These are phyloP conservation scores for Parnassius glacialis DNA, from an alignment of 2,888 invertebrate species.

Conservation along the genomic window DNA sequence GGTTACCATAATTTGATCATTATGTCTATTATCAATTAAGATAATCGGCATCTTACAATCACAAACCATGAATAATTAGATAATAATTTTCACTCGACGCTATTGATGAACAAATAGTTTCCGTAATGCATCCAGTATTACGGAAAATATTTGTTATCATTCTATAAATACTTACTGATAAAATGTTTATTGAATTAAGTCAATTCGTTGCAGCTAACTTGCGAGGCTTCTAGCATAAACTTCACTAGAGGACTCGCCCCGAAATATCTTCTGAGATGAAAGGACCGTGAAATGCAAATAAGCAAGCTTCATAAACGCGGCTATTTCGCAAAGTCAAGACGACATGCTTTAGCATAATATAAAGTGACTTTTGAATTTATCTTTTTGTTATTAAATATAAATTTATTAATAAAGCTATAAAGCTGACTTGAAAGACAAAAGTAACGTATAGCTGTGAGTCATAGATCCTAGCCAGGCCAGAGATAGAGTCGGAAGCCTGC, in stretches of 20 bases:
- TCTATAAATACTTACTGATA: not conserved
- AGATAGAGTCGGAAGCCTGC: no score
- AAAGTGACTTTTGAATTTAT: conserved; percentile 5
- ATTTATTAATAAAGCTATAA: no score
- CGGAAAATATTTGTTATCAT: not conserved
- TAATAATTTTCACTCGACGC: no score
- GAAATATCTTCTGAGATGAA: conserved; percentile 59
- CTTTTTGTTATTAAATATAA: not conserved
- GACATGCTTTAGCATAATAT: not conserved
- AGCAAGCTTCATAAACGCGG: conserved; percentile 48
- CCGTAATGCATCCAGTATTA: no score
- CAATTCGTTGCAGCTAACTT: conserved; percentile 52
- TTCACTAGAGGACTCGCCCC: conserved; percentile 61
- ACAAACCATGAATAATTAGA: no score
- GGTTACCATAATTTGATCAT: no score
- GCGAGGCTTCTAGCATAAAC: conserved; percentile 64
- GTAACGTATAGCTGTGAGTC: no score
- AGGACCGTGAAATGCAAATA: conserved; percentile 56
- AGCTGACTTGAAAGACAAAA: no score
- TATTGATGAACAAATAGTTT: no score
- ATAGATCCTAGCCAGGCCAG: no score
- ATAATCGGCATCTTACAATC: no score
- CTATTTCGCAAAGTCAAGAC: conserved; percentile 39
- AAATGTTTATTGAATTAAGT: conserved; percentile 7
- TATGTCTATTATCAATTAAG: no score